Evolutionary conservation across 2,888 invertebrate genomes (phyloP).

Genomic region (Mythimna impura): DNA sequence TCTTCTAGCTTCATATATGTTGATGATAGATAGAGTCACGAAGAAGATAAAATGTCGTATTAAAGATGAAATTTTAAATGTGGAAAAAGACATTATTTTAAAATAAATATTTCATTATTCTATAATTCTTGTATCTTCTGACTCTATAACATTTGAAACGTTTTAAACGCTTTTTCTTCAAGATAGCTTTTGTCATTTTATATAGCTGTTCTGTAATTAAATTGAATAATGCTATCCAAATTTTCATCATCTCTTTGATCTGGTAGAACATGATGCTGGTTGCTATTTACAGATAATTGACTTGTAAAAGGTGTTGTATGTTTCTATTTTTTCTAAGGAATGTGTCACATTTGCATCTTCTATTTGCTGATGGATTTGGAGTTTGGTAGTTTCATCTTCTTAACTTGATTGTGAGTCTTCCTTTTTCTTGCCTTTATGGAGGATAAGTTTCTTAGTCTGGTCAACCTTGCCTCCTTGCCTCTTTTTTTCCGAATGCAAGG

Average conservation of each 20-base stretch:
- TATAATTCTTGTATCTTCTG: background rate
- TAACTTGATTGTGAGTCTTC: constrained; percentile 5
- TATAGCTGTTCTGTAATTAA: background rate
- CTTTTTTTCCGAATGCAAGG: constrained; percentile 47
- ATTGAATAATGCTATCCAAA: background rate
- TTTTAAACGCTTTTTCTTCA: background rate
- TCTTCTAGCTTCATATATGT: background rate
- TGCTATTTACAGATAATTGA: background rate
- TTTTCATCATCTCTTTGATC: background rate
- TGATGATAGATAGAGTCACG: background rate
- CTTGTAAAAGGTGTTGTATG: background rate
- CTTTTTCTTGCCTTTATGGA: constrained; percentile 23
- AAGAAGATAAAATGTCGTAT: constrained; percentile 16
- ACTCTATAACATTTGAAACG: background rate
- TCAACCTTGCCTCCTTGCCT: constrained; percentile 14
- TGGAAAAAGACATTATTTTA: background rate
- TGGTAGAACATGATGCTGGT: background rate
- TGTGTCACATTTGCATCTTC: background rate
- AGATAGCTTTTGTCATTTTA: background rate
- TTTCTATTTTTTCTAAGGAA: background rate
- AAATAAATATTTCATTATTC: no score
- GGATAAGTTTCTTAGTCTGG: constrained; percentile 19
- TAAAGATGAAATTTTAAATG: constrained; percentile 13
- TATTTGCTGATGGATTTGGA: background rate
- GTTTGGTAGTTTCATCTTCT: background rate